Conservation (phyloP, 2,113 vertebrate species). For the Scopus umbretta region DNA sequence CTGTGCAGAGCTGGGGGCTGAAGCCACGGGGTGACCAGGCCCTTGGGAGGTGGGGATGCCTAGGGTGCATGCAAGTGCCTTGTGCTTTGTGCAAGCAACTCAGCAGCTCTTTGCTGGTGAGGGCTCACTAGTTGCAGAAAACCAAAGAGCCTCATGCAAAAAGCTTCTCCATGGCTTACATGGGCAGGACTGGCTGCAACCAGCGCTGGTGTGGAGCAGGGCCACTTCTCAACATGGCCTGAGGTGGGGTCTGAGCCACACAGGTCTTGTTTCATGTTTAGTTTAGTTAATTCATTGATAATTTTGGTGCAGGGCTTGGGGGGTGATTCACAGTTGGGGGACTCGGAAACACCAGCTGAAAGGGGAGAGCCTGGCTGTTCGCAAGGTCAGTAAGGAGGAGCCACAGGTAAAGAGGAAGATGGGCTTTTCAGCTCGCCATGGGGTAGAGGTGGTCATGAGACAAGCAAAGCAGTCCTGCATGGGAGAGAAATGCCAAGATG, state of each 20-base stretch:
- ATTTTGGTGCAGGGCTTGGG: neutral
- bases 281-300: neutral
- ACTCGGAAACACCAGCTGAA: neutral
- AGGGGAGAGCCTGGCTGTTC: neutral
- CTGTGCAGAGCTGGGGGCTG: neutral
- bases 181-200: neutral
- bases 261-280: neutral
- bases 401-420: neutral
- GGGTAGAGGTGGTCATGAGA: neutral
- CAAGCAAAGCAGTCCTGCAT: neutral
- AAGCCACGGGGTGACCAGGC: rapidly evolving
- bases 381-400: neutral
- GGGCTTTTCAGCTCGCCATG: neutral
- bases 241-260: neutral
- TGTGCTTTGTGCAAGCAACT: neutral
- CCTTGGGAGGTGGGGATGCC: neutral
- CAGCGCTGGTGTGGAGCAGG: rapidly evolving
- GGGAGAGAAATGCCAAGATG: neutral
- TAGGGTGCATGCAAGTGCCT: rapidly evolving
- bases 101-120: neutral
- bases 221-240: neutral
- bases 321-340: neutral
- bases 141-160: neutral
- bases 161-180: neutral
- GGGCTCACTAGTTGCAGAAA: neutral